These are phyloP conservation scores for Dolichotis patagonum DNA, from an alignment of 2,113 vertebrate species.

Conservation along the genomic window DNA sequence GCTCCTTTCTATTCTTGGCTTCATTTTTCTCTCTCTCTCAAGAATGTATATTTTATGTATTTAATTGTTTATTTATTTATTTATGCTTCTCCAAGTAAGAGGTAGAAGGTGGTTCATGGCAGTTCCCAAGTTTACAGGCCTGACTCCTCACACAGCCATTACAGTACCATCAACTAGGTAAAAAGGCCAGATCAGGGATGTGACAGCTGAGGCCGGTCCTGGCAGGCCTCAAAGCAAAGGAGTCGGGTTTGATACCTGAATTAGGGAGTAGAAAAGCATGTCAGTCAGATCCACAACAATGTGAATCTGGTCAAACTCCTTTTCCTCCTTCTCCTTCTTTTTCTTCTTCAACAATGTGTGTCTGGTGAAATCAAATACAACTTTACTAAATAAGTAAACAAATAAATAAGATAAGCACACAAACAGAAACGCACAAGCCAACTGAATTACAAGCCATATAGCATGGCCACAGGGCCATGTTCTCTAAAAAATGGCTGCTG, in stretches of 20 bases:
- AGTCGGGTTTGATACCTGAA: not conserved
- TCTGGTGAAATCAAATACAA: not conserved
- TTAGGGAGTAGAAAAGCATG: not conserved
- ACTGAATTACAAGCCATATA: not conserved
- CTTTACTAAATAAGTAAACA: not conserved
- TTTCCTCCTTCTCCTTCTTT: not conserved
- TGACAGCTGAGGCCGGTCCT: fast-evolving
- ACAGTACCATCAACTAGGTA: not conserved
- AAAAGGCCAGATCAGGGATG: not conserved
- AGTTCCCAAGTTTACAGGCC: not conserved
- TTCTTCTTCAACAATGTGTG: too few relatives aligned
- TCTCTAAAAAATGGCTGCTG: not conserved
- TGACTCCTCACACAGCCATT: fast-evolving
- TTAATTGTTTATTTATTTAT: not conserved
- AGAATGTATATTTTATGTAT: too few relatives aligned
- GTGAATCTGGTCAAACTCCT: not conserved
- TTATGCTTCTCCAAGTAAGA: not conserved
- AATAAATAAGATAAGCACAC: not conserved
- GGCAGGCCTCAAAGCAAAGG: not conserved
- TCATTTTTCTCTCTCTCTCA: not conserved
- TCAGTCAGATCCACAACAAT: not conserved
- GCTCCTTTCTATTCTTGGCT: not conserved
- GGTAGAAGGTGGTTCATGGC: not conserved
- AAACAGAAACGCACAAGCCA: fast-evolving
- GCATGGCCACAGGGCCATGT: not conserved